Conservation (phyloP, 2,797 vertebrate species). For the Enteromius fasciolatus region DNA sequence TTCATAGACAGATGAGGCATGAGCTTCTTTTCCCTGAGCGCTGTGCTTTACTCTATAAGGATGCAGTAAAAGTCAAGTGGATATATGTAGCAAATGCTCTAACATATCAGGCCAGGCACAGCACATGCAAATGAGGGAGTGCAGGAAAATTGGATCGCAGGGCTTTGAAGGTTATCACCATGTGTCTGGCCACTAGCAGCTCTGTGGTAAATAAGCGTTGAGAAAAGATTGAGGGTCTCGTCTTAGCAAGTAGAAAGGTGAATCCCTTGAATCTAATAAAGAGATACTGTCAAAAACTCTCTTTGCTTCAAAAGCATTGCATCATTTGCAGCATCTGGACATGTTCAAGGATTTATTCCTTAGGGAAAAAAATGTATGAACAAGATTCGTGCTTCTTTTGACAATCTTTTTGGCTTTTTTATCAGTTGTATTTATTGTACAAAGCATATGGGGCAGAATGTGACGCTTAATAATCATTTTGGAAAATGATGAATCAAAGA, state of each 20-base stretch:
- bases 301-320: slow-evolving; percentile 11
- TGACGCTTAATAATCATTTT: neutral
- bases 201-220: slow-evolving; percentile 36
- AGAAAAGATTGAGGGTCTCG: slow-evolving; percentile 24
- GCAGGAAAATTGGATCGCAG: slow-evolving; percentile 46
- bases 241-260: slow-evolving; percentile 4
- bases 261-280: slow-evolving; percentile 33
- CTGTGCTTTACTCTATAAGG: slow-evolving; percentile 24
- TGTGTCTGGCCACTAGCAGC: slow-evolving; percentile 37
- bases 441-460: neutral
- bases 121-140: slow-evolving; percentile 57
- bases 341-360: neutral
- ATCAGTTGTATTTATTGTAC: neutral
- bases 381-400: neutral
- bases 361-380: neutral
- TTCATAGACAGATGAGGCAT: slow-evolving; percentile 20
- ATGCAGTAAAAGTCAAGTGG: slow-evolving; percentile 58
- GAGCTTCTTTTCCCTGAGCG: slow-evolving; percentile 34
- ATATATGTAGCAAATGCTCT: slow-evolving; percentile 54
- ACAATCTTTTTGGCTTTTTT: neutral
- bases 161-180: slow-evolving; percentile 55
- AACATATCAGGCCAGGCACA: slow-evolving; percentile 48
- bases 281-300: slow-evolving; percentile 22
- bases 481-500: neutral
- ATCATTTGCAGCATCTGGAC: neutral